Evolutionary conservation across 2,797 vertebrate species (phyloP).

Genomic region (Eulemur albifrons): DNA sequence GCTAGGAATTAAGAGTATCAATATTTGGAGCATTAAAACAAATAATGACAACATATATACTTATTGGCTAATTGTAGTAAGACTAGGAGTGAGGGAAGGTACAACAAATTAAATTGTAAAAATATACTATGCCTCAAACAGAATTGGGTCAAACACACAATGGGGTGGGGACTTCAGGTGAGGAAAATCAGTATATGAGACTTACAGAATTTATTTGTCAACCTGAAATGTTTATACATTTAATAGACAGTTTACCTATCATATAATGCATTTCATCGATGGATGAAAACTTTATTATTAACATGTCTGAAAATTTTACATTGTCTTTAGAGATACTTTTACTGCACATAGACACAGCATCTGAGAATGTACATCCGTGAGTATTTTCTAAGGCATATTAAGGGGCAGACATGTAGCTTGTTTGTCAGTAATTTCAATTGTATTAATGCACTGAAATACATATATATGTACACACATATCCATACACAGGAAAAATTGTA

Average conservation of each 20-base stretch:
- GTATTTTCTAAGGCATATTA: background rate
- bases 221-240: background rate
- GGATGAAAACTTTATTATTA: background rate
- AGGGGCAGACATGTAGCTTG: background rate
- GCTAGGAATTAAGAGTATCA: background rate
- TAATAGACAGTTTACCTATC: background rate
- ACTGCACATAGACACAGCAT: background rate
- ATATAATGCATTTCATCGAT: background rate
- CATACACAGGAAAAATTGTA: background rate
- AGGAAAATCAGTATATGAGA: background rate
- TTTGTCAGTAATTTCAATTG: background rate
- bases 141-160: background rate
- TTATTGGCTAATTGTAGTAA: background rate
- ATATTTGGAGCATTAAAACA: background rate
- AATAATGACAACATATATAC: background rate
- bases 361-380: background rate
- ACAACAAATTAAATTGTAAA: background rate
- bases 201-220: background rate
- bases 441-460: background rate
- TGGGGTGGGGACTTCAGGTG: background rate
- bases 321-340: background rate
- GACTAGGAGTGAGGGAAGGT: background rate
- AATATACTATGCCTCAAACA: background rate
- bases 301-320: background rate
- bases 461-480: background rate